These are phyloP conservation scores for Scyliorhinus canicula DNA, from an alignment of 2,797 vertebrate species.

Conservation along the genomic window DNA sequence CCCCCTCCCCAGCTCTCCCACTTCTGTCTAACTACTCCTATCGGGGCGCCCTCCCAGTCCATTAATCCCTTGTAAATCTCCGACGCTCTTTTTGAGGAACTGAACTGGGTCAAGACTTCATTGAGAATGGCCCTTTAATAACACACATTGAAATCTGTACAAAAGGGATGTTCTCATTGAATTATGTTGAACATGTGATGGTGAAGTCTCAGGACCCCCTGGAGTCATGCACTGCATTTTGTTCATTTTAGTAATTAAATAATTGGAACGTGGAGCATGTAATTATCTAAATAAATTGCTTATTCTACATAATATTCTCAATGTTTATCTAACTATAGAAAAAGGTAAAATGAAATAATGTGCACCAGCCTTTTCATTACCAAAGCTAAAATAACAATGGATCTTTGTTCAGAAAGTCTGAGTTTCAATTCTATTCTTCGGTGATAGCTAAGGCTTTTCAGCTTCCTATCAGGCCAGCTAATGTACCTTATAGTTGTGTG, in stretches of 20 bases:
- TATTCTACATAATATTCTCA: background rate
- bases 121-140: background rate
- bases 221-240: background rate
- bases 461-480: background rate
- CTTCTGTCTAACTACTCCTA: no score
- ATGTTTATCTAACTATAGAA: background rate
- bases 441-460: background rate
- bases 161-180: background rate
- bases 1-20: no score
- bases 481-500: background rate
- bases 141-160: background rate
- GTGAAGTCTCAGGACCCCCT: background rate
- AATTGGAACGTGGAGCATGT: conserved; percentile 31
- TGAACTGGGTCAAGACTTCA: background rate
- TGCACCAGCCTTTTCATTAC: background rate
- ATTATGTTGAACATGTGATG: background rate
- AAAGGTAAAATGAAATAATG: background rate
- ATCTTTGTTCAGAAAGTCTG: background rate
- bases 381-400: background rate
- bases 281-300: conserved; percentile 36
- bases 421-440: background rate
- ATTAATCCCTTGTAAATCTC: no score
- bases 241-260: background rate
- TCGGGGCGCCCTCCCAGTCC: no score
- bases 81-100: background rate